Conservation (phyloP, 2,113 vertebrate species). For the Gadus macrocephalus region DNA sequence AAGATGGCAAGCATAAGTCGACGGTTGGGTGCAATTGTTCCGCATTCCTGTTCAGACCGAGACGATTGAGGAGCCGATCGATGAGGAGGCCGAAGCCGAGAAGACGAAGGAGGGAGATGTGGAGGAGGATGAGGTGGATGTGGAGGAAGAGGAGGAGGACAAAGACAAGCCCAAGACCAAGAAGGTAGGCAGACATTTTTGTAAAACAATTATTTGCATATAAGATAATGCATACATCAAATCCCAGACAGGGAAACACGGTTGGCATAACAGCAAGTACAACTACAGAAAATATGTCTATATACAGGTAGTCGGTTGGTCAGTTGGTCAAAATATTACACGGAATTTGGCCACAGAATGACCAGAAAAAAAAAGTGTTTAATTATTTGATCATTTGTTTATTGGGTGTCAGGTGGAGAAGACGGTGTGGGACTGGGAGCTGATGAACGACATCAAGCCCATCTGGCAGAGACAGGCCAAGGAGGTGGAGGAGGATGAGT, state of each 20-base stretch:
- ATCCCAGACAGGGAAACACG: too few relatives aligned
- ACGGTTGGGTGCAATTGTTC: neutral
- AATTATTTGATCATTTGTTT: too few relatives aligned
- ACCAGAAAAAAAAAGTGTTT: too few relatives aligned
- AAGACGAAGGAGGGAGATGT: constrained; percentile 74
- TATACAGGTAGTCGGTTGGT: too few relatives aligned
- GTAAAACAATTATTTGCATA: too few relatives aligned
- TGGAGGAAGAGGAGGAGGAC: constrained; percentile 85
- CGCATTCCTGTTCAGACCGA: constrained; percentile 78
- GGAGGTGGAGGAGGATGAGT: constrained; percentile 96
- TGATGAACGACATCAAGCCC: constrained; percentile 99
- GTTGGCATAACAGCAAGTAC: too few relatives aligned
- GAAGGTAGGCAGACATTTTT: constrained; percentile 63
- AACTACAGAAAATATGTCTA: too few relatives aligned
- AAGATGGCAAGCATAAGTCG: neutral
- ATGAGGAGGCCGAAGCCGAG: constrained; percentile 81
- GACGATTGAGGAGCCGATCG: constrained; percentile 91
- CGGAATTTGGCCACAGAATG: too few relatives aligned
- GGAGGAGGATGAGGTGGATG: constrained; percentile 81
- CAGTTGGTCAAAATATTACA: too few relatives aligned
- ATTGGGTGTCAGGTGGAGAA: constrained; percentile 84
- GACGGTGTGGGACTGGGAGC: constrained; percentile 99
- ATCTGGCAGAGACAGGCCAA: constrained; percentile 97
- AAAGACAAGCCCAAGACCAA: constrained; percentile 89
- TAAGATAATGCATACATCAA: too few relatives aligned